Conservation (phyloP, 2,797 vertebrate species). For the Falco novaeseelandiae region DNA sequence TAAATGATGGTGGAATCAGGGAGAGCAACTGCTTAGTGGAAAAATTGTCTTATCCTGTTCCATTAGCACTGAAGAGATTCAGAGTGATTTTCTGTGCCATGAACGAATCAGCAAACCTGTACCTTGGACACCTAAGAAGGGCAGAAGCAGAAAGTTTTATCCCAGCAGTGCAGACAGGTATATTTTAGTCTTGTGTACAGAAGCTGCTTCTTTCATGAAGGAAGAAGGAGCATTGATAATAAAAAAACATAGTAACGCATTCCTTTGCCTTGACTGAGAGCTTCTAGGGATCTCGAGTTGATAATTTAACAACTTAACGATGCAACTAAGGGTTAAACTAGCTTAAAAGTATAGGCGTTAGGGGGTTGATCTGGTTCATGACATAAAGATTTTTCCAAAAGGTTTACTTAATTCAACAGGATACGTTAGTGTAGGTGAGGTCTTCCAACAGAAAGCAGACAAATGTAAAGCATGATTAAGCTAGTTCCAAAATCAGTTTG, state of each 20-base stretch:
- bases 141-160: neutral
- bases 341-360: neutral
- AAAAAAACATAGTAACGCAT: neutral
- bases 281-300: neutral
- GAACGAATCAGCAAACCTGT: neutral
- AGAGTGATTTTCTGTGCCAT: neutral
- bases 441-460: neutral
- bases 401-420: neutral
- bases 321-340: neutral
- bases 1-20: neutral
- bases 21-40: neutral
- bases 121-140: neutral
- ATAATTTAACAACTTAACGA: neutral
- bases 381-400: neutral
- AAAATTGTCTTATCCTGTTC: neutral
- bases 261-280: neutral
- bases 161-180: neutral
- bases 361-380: neutral
- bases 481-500: neutral
- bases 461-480: neutral
- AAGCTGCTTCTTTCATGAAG: neutral
- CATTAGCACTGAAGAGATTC: neutral
- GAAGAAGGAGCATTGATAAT: neutral
- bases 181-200: neutral
- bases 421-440: neutral